Base-by-base conservation (phyloP, 2,888 invertebrate species). In the Lithodes maja region DNA sequence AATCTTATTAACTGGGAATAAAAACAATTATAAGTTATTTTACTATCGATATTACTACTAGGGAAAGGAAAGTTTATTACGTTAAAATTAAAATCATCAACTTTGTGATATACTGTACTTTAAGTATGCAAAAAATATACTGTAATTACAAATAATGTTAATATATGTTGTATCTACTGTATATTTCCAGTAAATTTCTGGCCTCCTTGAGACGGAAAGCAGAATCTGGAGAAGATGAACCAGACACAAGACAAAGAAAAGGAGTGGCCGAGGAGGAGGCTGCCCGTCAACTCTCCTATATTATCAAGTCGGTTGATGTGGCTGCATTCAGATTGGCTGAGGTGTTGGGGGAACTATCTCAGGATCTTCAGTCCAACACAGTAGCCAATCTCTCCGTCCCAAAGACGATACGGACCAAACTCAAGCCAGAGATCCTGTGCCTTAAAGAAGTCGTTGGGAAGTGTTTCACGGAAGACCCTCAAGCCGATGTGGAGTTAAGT, bases 361-460 rank as follows among this genome's bases (percentile, higher is more conserved):
- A 71, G 1, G 89, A 89, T 50, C 83, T 89, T 53, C 85, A 89
- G 81, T 78, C 69, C 69, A 86, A 54, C 71, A 77, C 77, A 17
- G 82, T 86, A n/a, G 82, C 86, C 52, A 78, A 82, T 54, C 83
- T 89, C n/a, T 83, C 61, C 52, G 49, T 89, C 3, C 61, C 77
- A 9, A 82, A 77, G 69, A 83, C 89, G 15, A 54, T 89, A 15
- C 68, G 89, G 33, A 83, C 89, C 53, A 89, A 86, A 54, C 71
- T 89, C 55, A 82, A 83, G 55, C 83, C 86, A n/a, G 89, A 89
- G 82, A 83, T 89, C 50, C 49, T 83, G 53, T 89, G 89, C 53
- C 71, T 89, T 54, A 78, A 69, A 55, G 69, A 78, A 3, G 86
- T 89, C 17, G 78, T 89, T 2, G 77, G 77, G 9, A 87, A 78